These are phyloP conservation scores for Sebastes hopkinsi DNA, from an alignment of 2,797 vertebrate species.

Conservation along the genomic window DNA sequence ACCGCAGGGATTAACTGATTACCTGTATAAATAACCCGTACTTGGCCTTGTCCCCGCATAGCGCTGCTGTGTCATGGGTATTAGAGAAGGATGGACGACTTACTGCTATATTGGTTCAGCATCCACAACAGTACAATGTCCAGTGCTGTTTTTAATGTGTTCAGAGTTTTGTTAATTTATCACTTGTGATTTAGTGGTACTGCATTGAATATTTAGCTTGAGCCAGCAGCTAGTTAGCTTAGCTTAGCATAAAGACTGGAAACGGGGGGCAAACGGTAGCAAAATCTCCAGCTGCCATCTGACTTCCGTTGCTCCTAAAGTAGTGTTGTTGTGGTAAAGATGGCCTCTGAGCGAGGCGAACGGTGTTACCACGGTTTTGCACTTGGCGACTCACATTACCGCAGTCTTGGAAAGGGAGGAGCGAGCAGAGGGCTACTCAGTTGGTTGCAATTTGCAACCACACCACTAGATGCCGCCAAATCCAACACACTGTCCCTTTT, in stretches of 20 bases:
- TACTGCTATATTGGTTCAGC: not conserved
- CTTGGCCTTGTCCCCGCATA: conserved; percentile 46
- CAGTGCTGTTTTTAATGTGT: not conserved
- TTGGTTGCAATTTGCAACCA: too few species aligned
- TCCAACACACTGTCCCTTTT: too few species aligned
- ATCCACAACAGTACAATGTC: not conserved
- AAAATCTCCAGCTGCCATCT: not conserved
- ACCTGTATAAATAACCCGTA: conserved; percentile 77
- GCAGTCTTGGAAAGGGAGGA: too few species aligned
- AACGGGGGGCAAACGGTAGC: not conserved
- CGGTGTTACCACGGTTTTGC: too few species aligned
- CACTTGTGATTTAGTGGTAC: not conserved
- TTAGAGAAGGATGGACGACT: conserved; percentile 29
- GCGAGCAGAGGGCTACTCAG: too few species aligned
- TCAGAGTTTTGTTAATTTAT: not conserved
- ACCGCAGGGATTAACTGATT: conserved; percentile 75
- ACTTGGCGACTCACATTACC: too few species aligned
- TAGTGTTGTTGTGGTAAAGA: too few species aligned
- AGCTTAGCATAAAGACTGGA: not conserved
- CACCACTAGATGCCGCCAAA: too few species aligned
- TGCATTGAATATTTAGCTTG: not conserved
- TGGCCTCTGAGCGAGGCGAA: too few species aligned
- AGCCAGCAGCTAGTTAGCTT: not conserved
- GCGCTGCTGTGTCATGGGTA: conserved; percentile 65
- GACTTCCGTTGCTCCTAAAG: too few species aligned